phyloP scores from a whole-genome alignment of 2,113 vertebrate genomes.

The Engraulis encrasicolus region DNA sequence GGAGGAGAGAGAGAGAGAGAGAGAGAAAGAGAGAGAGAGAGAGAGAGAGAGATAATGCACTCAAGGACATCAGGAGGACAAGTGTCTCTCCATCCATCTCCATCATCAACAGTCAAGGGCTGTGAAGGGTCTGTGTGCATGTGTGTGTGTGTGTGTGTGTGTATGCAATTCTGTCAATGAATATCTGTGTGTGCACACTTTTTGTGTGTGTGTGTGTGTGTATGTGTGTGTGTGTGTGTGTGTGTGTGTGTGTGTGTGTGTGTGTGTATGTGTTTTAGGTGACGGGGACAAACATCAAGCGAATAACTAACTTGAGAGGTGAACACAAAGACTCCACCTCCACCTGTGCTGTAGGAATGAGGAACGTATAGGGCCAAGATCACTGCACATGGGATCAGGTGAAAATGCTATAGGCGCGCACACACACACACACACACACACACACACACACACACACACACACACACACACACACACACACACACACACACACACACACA shows the following conservation, averaged over 20 bases:
- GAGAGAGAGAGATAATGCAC: conserved; percentile 53
- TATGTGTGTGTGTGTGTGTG: not conserved
- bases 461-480: no score
- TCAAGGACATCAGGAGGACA: conserved; percentile 52
- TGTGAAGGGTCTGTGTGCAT: not conserved
- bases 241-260: conserved; percentile 1
- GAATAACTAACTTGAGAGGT: conserved; percentile 45
- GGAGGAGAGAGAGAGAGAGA: conserved; percentile 51
- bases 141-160: not conserved
- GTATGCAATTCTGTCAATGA: no score
- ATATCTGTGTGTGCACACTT: not conserved
- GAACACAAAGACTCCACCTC: conserved; percentile 49
- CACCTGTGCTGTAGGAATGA: conserved; percentile 46
- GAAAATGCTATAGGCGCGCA: no score
- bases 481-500: no score
- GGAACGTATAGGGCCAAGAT: conserved; percentile 36
- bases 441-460: no score
- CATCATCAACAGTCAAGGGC: conserved; percentile 33
- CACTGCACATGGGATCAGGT: conserved; percentile 14
- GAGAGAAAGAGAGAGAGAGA: conserved; percentile 42
- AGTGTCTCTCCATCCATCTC: conserved; percentile 55
- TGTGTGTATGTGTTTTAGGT: not conserved
- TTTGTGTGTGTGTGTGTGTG: not conserved
- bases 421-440: no score
- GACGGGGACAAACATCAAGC: conserved; percentile 9